These are phyloP conservation scores for Myotis brandtii DNA, from an alignment of 2,113 vertebrate genomes.

Conservation along the genomic window DNA sequence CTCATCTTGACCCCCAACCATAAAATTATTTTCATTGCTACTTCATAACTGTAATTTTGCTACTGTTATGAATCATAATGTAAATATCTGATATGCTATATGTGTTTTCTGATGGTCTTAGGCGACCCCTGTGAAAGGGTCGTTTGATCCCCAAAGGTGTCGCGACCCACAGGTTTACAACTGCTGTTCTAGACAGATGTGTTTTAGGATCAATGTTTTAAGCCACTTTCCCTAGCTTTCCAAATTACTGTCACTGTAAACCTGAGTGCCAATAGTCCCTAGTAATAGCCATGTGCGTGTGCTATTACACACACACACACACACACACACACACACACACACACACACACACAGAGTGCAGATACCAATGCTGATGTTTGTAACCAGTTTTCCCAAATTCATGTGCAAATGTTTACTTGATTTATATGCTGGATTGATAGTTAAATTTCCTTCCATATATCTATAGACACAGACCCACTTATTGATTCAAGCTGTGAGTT, in stretches of 20 bases:
- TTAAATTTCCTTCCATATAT: slow-evolving; percentile 32
- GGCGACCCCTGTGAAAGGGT: too few relatives aligned
- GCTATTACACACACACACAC: background rate
- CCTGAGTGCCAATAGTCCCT: background rate
- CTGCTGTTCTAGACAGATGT: background rate
- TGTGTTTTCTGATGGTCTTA: too few relatives aligned
- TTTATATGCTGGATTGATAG: background rate
- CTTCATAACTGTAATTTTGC: too few relatives aligned
- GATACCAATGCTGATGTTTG: background rate
- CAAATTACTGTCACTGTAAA: background rate
- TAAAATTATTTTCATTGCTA: too few relatives aligned
- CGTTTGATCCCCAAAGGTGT: too few relatives aligned
- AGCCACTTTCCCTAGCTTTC: background rate
- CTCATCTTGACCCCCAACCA: too few relatives aligned
- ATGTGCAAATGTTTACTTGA: background rate
- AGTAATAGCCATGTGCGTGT: background rate
- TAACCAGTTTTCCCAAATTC: background rate
- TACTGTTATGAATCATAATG: too few relatives aligned
- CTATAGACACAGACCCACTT: slow-evolving; percentile 19
- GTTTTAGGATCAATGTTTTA: background rate
- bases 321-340: background rate
- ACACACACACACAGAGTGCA: background rate
- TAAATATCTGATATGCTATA: too few relatives aligned
- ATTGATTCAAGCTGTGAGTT: slow-evolving; percentile 29
- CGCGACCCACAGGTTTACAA: too few relatives aligned